A percentile compares a stretch with the other conserved stretches of the same genome.
Conservation (phyloP, 2,797 vertebrate species). For the Bufotes viridis region DNA sequence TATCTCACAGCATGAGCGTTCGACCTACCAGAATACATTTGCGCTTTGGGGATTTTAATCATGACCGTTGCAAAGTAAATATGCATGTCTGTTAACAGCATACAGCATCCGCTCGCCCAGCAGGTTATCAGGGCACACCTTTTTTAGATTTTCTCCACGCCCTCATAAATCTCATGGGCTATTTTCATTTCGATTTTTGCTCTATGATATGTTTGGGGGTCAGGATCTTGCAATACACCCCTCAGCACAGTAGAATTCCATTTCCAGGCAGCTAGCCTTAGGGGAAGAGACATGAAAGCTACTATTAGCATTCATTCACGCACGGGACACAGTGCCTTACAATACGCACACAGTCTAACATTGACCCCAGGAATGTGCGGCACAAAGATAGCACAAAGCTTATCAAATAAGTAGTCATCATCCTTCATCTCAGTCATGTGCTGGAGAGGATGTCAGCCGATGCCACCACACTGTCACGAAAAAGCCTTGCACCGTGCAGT, state of each 20-base stretch:
- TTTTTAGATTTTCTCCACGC: constrained; percentile 20
- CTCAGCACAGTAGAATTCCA: neutral
- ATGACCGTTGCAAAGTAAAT: neutral
- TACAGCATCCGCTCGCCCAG: neutral
- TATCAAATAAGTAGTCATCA: neutral
- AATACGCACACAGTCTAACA: neutral
- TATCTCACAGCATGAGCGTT: constrained; percentile 1
- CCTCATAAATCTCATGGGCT: neutral
- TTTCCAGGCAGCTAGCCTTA: neutral
- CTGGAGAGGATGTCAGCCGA: neutral
- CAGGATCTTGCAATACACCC: neutral
- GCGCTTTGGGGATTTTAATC: neutral
- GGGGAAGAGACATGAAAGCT: constrained; percentile 18
- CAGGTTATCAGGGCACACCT: constrained; percentile 11
- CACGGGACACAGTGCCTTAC: neutral
- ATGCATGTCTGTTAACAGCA: neutral
- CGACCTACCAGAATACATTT: neutral
- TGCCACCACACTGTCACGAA: constrained; percentile 2
- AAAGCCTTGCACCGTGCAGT: neutral
- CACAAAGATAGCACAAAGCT: neutral
- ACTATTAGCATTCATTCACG: neutral
- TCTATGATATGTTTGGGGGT: neutral
- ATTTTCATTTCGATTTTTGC: neutral
- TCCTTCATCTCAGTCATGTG: constrained; percentile 11
- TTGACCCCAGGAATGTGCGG: neutral